Conservation (phyloP, 64 coral and sea anemone species). For the Stylophora pistillata region DNA sequence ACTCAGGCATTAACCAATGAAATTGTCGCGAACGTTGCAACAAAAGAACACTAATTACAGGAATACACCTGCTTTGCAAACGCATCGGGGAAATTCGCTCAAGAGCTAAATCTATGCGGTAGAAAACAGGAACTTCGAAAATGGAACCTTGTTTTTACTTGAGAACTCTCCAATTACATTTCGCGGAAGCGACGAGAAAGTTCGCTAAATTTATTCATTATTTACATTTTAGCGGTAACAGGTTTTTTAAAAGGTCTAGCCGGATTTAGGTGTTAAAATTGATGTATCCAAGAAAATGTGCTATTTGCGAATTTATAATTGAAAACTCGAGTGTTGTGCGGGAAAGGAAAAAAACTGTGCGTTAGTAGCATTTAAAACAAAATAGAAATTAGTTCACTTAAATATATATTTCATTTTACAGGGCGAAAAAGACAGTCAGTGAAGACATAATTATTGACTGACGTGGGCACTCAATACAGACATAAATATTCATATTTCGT, state of each 20-base stretch:
- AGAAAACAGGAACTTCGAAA: constrained; percentile 34
- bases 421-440: constrained; percentile 2
- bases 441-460: not conserved
- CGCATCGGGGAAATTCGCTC: constrained; percentile 8
- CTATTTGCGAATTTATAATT: no score
- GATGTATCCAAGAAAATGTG: no score
- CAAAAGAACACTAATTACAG: constrained; percentile 7
- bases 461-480: not conserved
- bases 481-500: not conserved
- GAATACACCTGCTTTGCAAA: constrained; percentile 5
- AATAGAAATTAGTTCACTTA: not conserved
- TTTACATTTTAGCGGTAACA: not conserved
- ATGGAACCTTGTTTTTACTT: constrained; percentile 13
- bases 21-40: not conserved
- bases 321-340: no score
- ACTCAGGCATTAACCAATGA: constrained; percentile 3
- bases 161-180: not conserved
- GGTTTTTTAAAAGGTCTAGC: not conserved
- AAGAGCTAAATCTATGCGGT: constrained; percentile 1
- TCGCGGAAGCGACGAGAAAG: not conserved
- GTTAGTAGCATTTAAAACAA: not conserved
- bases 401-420: not conserved
- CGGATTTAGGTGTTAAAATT: no score
- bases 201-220: not conserved
- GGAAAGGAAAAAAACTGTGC: not conserved